Evolutionary conservation across 1,140 invertebrate species (phyloP), one percentile per base, ranked within the genome.

Genomic region (Temnothorax nylanderi): DNA sequence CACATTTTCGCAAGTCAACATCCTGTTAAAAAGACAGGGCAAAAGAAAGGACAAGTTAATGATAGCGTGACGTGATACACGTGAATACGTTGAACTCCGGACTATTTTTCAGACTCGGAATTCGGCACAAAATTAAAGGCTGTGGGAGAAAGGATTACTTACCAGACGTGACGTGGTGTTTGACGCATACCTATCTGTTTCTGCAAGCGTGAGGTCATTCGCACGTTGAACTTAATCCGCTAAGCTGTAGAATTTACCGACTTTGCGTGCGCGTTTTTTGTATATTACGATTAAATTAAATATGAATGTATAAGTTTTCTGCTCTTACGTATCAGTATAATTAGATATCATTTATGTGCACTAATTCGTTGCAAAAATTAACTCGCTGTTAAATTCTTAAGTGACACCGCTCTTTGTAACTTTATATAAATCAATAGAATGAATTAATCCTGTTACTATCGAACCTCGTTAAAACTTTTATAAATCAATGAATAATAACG

Each of bases 141-240:
- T 84, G 13, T 41, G n/a, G 0, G 69, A 84, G 69, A 84, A 84
- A 84, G 80, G 80, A 84, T 34, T 72, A 81, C 21, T 80, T n/a
- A 69, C 8, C 80, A 47, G 21, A 82, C 7, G n/a, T 34, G 13
- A 44, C 18, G 41, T 7, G 16, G 16, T 16, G 10, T 80, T 54
- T 67, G n/a, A 67, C 62, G 62, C 34, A 49, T 62, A 74, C 37
- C 18, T 72, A 74, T 47, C 18, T 72, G 11, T 18, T 84, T 32
- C 3, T 32, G 18, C 26, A 37, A 60, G 13, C 2, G 60, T 56
- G 49, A n/a, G 10, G 13, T 10, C 37, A 49, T 26, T 60, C 37
- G 37, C 10, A 41, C 3, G 21, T 82, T 47, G 58, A 58, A 58
- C 1, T 72, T 47, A 60, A 74, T 67, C 18, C 26, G 18, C 10